Conservation (phyloP, 2,797 vertebrate genomes). For the Xenentodon cancila region DNA sequence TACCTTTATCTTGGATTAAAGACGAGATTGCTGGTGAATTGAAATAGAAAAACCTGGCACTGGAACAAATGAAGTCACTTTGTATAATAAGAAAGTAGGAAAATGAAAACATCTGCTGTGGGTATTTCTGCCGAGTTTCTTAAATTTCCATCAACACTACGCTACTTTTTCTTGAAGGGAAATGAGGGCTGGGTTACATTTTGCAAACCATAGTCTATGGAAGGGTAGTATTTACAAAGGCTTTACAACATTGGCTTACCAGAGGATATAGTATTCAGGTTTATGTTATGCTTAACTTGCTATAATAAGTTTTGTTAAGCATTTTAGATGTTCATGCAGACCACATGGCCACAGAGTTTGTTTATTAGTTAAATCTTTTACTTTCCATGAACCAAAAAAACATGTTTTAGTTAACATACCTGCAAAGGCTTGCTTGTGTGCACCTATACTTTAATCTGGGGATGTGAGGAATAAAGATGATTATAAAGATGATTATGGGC, state of each 20-base stretch:
- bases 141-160: conserved; percentile 31
- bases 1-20: conserved; percentile 17
- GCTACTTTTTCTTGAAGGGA: conserved; percentile 13
- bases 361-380: no score
- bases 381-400: no score
- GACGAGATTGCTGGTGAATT: neutral
- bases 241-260: conserved; percentile 31
- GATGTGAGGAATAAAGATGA: neutral
- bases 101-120: conserved; percentile 41
- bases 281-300: conserved; percentile 9
- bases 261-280: conserved; percentile 8
- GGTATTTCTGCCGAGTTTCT: conserved; percentile 39
- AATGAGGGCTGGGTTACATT: conserved; percentile 17
- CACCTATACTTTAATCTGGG: neutral
- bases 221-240: conserved; percentile 15
- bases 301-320: conserved; percentile 19
- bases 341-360: no score
- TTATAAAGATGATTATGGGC: neutral
- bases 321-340: neutral
- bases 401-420: no score
- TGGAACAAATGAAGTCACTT: conserved; percentile 36
- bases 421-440: neutral
- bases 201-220: conserved; percentile 11
- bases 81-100: neutral
- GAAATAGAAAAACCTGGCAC: conserved; percentile 15